phyloP scores from a whole-genome alignment of 2,113 vertebrate species.

The Solea senegalensis region DNA sequence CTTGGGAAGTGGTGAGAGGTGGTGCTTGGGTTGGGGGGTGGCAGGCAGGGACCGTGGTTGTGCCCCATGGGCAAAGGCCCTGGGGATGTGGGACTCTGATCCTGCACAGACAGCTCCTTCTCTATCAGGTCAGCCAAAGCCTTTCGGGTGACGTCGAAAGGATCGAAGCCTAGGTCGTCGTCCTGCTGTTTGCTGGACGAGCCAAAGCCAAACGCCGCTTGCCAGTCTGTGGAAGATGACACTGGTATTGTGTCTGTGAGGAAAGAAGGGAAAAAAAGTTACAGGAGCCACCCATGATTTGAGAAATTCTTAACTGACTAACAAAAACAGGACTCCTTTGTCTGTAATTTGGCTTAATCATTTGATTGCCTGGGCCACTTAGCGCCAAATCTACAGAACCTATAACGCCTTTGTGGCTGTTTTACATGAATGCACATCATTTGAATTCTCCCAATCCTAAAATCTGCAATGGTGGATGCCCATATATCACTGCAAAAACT shows the following conservation, averaged over 20 bases:
- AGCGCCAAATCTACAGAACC: neutral
- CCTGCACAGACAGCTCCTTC: slow-evolving; percentile 98
- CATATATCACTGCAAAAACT: neutral
- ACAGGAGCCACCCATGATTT: neutral
- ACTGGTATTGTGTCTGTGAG: slow-evolving; percentile 96
- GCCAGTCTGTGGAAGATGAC: slow-evolving; percentile 99
- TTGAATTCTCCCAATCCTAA: neutral
- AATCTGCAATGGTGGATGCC: neutral
- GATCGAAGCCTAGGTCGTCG: slow-evolving; percentile 98
- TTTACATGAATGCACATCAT: too few species aligned
- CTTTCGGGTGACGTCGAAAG: slow-evolving; percentile 98
- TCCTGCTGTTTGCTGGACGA: slow-evolving; percentile 95
- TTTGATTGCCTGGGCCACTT: neutral
- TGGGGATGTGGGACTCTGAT: slow-evolving; percentile 77
- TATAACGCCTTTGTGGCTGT: too few species aligned
- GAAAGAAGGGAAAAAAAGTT: slow-evolving; percentile 16
- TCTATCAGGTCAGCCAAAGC: slow-evolving; percentile 99
- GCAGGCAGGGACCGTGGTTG: slow-evolving; percentile 55
- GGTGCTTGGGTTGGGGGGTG: slow-evolving; percentile 52
- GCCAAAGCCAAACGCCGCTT: slow-evolving; percentile 98
- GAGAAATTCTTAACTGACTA: neutral
- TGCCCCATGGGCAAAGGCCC: slow-evolving; percentile 55
- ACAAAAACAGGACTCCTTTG: neutral
- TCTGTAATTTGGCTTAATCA: neutral
- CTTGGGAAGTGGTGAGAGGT: slow-evolving; percentile 83